Evolutionary conservation across 1,140 invertebrate species (phyloP).

Genomic region (Heliconius nattereri): DNA sequence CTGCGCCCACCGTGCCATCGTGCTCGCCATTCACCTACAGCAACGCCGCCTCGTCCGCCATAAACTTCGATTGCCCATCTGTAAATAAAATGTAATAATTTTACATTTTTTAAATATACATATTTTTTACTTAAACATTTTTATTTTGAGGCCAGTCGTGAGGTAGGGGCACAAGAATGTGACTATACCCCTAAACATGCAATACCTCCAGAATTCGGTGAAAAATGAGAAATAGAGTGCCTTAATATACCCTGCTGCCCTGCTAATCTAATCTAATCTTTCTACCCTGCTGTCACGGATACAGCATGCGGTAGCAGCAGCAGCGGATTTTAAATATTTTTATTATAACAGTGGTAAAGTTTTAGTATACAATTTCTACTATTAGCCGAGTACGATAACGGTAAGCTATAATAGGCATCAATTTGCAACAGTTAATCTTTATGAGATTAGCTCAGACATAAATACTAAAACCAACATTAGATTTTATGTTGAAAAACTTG

Average conservation of each 20-base stretch:
- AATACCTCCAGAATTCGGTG: no score
- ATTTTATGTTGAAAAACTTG: neutral
- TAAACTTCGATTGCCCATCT: conserved; percentile 60
- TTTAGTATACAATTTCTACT: neutral
- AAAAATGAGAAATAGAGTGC: no score
- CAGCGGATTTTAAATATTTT: no score
- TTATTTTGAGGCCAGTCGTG: no score
- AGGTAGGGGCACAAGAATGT: no score
- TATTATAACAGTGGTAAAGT: neutral
- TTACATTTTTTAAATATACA: conserved; percentile 18
- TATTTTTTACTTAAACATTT: neutral
- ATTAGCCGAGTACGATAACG: neutral
- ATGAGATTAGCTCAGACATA: neutral
- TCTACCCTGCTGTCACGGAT: no score
- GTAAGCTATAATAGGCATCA: conserved; percentile 8
- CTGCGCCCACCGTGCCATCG: conserved; percentile 60
- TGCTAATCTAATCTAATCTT: no score
- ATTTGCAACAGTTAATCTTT: neutral
- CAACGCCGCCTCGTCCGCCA: conserved; percentile 65
- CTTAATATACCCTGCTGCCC: no score
- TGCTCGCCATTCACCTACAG: conserved; percentile 64
- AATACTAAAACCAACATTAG: neutral
- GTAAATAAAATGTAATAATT: conserved; percentile 45
- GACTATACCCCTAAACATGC: no score
- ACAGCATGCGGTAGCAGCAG: no score